Evolutionary conservation across 2,888 invertebrate genomes (phyloP), one percentile per base, ranked within the genome.

Genomic region (Eulithis prunata): DNA sequence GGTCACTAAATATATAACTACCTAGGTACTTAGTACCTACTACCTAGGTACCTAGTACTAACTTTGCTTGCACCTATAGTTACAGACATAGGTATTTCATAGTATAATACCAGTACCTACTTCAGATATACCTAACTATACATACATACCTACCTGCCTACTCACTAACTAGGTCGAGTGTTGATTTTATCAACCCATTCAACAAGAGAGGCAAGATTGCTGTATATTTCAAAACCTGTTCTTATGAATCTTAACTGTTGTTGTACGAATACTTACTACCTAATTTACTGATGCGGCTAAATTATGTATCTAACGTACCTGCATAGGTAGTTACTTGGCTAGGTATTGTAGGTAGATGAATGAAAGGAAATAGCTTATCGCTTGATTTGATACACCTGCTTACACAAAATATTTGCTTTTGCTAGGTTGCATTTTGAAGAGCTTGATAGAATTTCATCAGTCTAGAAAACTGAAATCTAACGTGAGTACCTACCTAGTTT

Each of bases 401-500:
- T 32, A 52, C 21, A 21, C 12, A 52, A 12, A 32, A 32, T 52
- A n/a, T 13, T n/a, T 12, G n/a, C 12, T 7, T 14, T 13, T 54
- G 54, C 8, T 41, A 11, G 12, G 41, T 32, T 11, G 21, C 11
- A 10, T 54, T 58, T 59, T n/a, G 41, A 36, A 7, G 43, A 60
- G 60, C 52, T 56, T 60, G 64, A 56, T 56, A 60, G 56, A 51
- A 57, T 60, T 64, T 38, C 60, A 57, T 60, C 64, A 60, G 64
- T 65, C 38, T 65, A 47, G 56, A 56, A 21, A 21, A 53, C 56
- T 57, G 60, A 56, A 52, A 47, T 45, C 7, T 47, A 54, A 10
- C 46, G 3, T 57, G 28, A 41, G 54, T 54, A n/a, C 45, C 32
- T 38, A 58, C 13, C 59, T 60, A 56, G 60, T 58, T 58, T 64